These are phyloP conservation scores for Tholera decimalis DNA, from an alignment of 2,888 invertebrate genomes.

Conservation along the genomic window DNA sequence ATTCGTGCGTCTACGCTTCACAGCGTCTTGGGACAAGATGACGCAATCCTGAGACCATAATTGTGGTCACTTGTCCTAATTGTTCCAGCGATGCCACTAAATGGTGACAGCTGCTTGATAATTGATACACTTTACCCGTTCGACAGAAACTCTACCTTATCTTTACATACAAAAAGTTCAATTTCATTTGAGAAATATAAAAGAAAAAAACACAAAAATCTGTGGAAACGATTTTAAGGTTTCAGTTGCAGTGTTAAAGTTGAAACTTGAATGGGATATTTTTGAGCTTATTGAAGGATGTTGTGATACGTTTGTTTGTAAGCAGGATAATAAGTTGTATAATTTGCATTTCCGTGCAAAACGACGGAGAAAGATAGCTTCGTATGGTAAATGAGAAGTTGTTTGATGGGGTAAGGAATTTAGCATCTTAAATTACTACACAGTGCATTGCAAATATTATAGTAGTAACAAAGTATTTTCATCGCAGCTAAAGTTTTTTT, in stretches of 20 bases:
- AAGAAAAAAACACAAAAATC: constrained; percentile 52
- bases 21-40: constrained; percentile 74
- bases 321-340: constrained; percentile 67
- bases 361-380: constrained; percentile 44
- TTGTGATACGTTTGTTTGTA: constrained; percentile 71
- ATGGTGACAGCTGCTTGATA: constrained; percentile 86
- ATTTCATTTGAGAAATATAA: not conserved
- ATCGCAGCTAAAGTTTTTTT: not conserved
- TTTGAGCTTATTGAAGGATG: constrained; percentile 69
- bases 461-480: not conserved
- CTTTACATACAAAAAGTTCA: not conserved
- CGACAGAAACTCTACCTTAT: constrained; percentile 51
- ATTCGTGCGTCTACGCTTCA: constrained; percentile 77
- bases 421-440: not conserved
- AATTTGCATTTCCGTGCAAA: constrained; percentile 75
- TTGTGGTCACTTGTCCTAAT: constrained; percentile 89
- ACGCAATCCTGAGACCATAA: constrained; percentile 83
- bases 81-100: constrained; percentile 80
- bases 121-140: constrained; percentile 79
- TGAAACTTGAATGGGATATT: constrained; percentile 54
- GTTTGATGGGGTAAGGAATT: not conserved
- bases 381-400: constrained; percentile 8
- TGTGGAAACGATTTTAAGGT: constrained; percentile 33
- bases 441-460: not conserved
- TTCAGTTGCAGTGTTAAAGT: constrained; percentile 60